A percentile compares a stretch with the other conserved stretches of the same genome.
These are phyloP conservation scores for Girardia tigrina DNA, from an alignment of 2,888 invertebrate species.

Conservation along the genomic window DNA sequence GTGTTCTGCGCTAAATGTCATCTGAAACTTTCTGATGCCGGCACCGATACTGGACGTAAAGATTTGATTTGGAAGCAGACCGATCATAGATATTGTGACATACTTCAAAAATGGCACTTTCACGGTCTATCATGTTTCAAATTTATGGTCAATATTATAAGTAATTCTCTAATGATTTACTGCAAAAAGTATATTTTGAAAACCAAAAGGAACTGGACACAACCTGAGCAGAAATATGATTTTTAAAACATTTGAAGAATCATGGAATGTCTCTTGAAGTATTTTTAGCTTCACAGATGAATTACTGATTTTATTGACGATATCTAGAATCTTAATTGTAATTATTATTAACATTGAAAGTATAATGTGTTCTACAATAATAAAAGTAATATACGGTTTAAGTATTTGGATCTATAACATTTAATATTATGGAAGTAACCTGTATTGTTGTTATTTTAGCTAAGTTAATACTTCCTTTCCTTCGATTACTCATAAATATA, in stretches of 20 bases:
- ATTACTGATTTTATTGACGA: neutral
- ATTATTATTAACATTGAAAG: too few species aligned
- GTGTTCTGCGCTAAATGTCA: conserved; percentile 15
- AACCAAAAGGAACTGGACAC: conserved; percentile 1
- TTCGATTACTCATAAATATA: too few species aligned
- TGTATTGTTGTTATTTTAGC: too few species aligned
- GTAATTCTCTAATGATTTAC: neutral
- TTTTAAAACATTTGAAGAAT: neutral
- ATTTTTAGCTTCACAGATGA: neutral
- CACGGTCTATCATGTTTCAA: neutral
- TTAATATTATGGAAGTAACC: too few species aligned
- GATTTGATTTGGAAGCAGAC: conserved; percentile 9
- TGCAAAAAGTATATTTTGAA: neutral
- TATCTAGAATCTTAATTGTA: neutral
- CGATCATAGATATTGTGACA: neutral
- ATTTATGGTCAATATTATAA: neutral
- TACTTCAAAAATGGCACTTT: neutral
- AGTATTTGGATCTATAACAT: too few species aligned
- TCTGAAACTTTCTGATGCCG: neutral
- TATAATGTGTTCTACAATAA: too few species aligned
- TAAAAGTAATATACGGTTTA: too few species aligned
- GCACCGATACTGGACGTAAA: neutral
- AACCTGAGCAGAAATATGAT: neutral
- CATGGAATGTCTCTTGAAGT: conserved; percentile 13
- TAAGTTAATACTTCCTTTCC: too few species aligned